phyloP scores from a whole-genome alignment of 2,888 invertebrate species.

The Clanis bilineata region DNA sequence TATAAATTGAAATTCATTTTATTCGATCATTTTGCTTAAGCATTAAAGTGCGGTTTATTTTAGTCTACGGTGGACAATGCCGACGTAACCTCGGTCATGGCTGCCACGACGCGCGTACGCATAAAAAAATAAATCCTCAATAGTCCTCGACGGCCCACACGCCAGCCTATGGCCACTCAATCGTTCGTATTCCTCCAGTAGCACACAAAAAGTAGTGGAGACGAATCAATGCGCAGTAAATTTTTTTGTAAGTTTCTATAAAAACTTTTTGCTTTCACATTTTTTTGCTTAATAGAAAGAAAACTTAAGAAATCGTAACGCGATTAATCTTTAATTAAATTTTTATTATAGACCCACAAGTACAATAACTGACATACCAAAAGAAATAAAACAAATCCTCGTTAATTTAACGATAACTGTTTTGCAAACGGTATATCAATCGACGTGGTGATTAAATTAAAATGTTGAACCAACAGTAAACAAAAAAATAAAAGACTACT shows the following conservation, averaged over 20 bases:
- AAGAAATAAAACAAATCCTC: neutral
- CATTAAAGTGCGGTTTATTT: conserved; percentile 67
- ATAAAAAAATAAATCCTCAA: conserved; percentile 69
- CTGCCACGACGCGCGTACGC: conserved; percentile 50
- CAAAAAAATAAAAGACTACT: conserved; percentile 29
- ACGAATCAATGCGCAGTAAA: conserved; percentile 23
- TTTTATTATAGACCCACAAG: neutral
- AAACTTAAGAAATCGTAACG: neutral
- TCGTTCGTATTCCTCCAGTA: conserved; percentile 63
- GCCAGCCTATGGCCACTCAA: conserved; percentile 77
- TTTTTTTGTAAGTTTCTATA: neutral
- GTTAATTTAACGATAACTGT: conserved; percentile 2
- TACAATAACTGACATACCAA: neutral
- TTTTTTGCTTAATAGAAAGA: neutral
- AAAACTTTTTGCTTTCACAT: neutral
- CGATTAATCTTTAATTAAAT: neutral
- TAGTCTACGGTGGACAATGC: conserved; percentile 67
- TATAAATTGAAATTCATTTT: conserved; percentile 22
- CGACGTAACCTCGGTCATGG: conserved; percentile 30
- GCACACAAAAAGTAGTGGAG: conserved; percentile 48
- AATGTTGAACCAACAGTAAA: conserved; percentile 15
- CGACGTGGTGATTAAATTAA: conserved; percentile 20
- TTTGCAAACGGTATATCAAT: conserved; percentile 20
- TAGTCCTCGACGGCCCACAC: conserved; percentile 78
- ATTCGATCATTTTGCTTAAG: conserved; percentile 41